These are phyloP conservation scores for Drosophila lacteicornis DNA, from an alignment of 1,140 invertebrate genomes.

Conservation along the genomic window DNA sequence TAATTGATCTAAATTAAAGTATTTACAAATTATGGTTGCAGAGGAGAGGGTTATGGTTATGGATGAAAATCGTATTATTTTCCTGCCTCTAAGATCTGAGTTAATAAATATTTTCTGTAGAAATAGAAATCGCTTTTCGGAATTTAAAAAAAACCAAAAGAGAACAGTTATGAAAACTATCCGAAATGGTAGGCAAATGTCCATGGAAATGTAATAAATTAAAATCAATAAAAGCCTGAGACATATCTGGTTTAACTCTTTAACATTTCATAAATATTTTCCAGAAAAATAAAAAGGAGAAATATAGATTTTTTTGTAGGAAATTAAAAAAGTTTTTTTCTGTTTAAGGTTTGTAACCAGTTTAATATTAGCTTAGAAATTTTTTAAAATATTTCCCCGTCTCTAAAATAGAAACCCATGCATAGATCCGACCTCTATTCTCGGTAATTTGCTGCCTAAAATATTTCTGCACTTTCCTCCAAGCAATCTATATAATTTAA, in stretches of 20 bases:
- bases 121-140: too few species aligned
- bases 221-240: neutral
- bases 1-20: neutral
- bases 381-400: neutral
- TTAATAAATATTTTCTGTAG: too few species aligned
- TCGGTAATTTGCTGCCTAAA: conserved; percentile 6
- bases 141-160: too few species aligned
- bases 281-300: neutral
- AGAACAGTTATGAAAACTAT: too few species aligned
- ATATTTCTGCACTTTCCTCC: conserved; percentile 8
- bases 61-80: too few species aligned
- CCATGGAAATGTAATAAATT: neutral
- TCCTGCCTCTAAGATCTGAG: too few species aligned
- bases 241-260: neutral
- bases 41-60: too few species aligned
- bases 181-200: neutral
- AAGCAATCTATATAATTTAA: conserved; percentile 56
- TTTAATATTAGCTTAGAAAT: neutral
- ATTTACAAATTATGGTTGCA: too few species aligned
- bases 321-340: neutral
- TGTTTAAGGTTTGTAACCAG: too few species aligned
- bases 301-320: neutral
- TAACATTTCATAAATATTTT: neutral
- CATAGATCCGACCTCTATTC: neutral
- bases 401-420: neutral